These are phyloP conservation scores for Drosophila barbarae DNA, from an alignment of 2,888 invertebrate species.

Conservation along the genomic window DNA sequence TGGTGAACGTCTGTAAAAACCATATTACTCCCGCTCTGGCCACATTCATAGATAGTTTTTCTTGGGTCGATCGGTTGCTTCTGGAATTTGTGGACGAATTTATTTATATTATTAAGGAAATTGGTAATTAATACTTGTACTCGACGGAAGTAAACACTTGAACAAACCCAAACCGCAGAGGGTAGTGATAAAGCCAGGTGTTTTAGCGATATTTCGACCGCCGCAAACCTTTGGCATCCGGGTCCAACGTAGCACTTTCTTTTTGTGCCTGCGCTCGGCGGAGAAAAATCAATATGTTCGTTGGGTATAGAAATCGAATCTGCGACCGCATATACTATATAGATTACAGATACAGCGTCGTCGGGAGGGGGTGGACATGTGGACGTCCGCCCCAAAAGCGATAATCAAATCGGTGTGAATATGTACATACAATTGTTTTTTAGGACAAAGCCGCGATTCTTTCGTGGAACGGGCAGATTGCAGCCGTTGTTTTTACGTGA, in stretches of 20 bases:
- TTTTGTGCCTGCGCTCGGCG: constrained; percentile 39
- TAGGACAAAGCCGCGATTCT: constrained; percentile 4
- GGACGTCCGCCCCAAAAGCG: constrained; percentile 8
- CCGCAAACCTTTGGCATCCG: constrained; percentile 2
- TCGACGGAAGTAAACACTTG: neutral
- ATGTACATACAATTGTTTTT: constrained; percentile 1
- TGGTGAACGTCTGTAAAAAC: too few species aligned
- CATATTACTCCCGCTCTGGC: neutral
- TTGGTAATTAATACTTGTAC: constrained; percentile 26
- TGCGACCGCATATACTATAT: constrained; percentile 34
- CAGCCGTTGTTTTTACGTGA: constrained; percentile 5
- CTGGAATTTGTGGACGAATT: constrained; percentile 30
- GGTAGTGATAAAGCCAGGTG: neutral
- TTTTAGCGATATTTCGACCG: too few species aligned
- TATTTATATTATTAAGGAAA: constrained; percentile 27
- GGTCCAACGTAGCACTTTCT: constrained; percentile 65
- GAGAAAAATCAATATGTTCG: constrained; percentile 64
- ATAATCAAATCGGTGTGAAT: constrained; percentile 19
- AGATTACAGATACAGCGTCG: constrained; percentile 27
- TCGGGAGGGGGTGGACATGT: constrained; percentile 9
- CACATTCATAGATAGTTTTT: constrained; percentile 7
- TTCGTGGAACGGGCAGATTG: constrained; percentile 12
- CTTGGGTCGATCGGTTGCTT: constrained; percentile 4
- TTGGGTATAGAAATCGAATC: constrained; percentile 38
- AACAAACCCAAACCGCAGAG: neutral